Percentiles rank a stretch among this genome's conserved stretches.
These are phyloP conservation scores for Setophaga kirtlandii DNA, from an alignment of 2,113 vertebrate genomes.

Conservation along the genomic window DNA sequence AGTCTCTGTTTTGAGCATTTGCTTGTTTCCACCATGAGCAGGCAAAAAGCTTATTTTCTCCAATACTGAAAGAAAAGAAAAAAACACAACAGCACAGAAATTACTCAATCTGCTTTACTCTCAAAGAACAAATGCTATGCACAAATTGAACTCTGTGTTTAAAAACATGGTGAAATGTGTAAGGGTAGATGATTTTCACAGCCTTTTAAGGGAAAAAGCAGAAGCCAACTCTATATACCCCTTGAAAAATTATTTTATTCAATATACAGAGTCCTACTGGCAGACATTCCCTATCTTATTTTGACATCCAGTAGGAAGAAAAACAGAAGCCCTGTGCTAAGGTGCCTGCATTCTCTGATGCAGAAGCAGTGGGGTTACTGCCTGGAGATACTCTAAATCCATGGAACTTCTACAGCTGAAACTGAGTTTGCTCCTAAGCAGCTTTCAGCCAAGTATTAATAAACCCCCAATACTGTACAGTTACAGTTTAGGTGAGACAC, in stretches of 20 bases:
- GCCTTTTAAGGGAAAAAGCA: background rate
- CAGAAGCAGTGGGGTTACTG: background rate
- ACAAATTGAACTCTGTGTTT: background rate
- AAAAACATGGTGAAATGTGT: background rate
- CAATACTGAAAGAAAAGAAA: constrained; percentile 75
- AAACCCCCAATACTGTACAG: background rate
- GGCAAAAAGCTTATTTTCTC: constrained; percentile 74
- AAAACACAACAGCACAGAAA: background rate
- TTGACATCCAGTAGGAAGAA: background rate
- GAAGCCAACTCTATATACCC: background rate
- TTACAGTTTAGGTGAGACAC: background rate
- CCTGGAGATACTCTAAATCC: background rate
- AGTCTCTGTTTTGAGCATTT: background rate
- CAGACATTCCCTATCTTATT: background rate
- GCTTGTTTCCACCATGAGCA: background rate
- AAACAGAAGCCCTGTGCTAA: background rate
- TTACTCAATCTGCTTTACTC: background rate
- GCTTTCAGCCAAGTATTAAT: background rate
- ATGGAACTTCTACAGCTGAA: background rate
- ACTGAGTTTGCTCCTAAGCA: background rate
- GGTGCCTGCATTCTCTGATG: background rate
- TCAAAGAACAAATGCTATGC: background rate
- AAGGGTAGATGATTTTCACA: background rate
- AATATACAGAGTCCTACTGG: background rate
- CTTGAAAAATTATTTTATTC: background rate